Evolutionary conservation across 2,888 invertebrate genomes (phyloP).

Genomic region (Cheilosia grossa): DNA sequence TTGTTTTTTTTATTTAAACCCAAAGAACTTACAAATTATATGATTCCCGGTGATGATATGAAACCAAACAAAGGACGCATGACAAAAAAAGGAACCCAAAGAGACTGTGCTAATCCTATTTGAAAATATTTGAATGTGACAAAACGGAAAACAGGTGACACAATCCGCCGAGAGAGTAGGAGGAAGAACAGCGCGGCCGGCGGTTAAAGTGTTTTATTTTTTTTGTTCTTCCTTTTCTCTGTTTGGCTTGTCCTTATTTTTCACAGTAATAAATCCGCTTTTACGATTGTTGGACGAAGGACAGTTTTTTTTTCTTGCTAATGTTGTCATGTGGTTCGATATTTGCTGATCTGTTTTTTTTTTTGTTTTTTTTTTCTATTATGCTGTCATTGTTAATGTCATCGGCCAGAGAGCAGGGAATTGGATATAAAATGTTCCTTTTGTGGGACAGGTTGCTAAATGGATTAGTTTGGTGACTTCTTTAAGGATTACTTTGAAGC

Average conservation of each 20-base stretch:
- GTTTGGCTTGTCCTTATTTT: slow-evolving; percentile 28
- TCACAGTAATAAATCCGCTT: slow-evolving; percentile 59
- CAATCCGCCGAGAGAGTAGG: slow-evolving; percentile 20
- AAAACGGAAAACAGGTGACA: slow-evolving; percentile 61
- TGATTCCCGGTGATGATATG: slow-evolving; percentile 13
- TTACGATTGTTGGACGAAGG: slow-evolving; percentile 65
- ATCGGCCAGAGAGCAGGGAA: slow-evolving; percentile 1
- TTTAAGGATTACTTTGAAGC: slow-evolving; percentile 58
- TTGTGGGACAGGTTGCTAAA: slow-evolving; percentile 34
- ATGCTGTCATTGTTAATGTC: slow-evolving; percentile 24
- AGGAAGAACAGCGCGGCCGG: slow-evolving; percentile 36
- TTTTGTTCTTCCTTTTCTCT: background rate
- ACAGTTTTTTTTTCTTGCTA: background rate
- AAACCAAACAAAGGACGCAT: slow-evolving; percentile 19
- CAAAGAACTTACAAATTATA: no score
- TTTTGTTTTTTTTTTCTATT: background rate
- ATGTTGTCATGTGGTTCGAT: slow-evolving; percentile 19
- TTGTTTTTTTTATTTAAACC: no score
- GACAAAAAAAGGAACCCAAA: background rate
- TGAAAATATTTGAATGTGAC: slow-evolving; percentile 62
- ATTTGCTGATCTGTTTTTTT: slow-evolving; percentile 12
- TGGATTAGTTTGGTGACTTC: slow-evolving; percentile 71
- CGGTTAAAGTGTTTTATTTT: slow-evolving; percentile 19
- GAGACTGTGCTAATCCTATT: slow-evolving; percentile 50
- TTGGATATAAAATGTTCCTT: background rate